Conservation (phyloP, 1,140 invertebrate species). For the Globodera rostochiensis region DNA sequence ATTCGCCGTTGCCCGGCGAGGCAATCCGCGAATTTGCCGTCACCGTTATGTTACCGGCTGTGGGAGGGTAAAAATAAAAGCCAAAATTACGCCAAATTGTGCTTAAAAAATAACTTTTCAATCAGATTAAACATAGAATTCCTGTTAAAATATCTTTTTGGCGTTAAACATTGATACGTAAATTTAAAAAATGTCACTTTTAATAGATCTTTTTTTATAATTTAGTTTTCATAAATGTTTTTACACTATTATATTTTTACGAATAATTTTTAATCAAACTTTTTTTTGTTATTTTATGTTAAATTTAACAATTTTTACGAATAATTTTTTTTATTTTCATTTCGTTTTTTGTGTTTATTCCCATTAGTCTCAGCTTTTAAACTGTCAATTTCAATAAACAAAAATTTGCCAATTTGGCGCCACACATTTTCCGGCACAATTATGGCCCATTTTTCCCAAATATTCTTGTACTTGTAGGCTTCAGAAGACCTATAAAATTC, state of each 20-base stretch:
- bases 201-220: no score
- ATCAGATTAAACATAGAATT: no score
- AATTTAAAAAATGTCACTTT: no score
- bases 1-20: slow-evolving; percentile 19
- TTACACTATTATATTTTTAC: no score
- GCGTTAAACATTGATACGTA: no score
- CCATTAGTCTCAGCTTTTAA: slow-evolving; percentile 6
- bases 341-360: slow-evolving; percentile 2
- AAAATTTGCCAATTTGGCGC: neutral
- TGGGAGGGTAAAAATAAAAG: slow-evolving; percentile 18
- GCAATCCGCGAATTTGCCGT: slow-evolving; percentile 22
- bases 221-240: no score
- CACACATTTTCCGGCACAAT: neutral
- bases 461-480: neutral
- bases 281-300: neutral
- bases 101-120: neutral
- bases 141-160: no score
- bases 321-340: neutral
- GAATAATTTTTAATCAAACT: no score
- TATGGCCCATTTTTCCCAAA: neutral
- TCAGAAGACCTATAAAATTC: no score
- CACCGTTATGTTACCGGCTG: slow-evolving; percentile 24
- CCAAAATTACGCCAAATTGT: neutral
- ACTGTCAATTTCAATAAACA: slow-evolving; percentile 19
- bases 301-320: neutral